A percentile compares a stretch with the other conserved stretches of the same genome.
Evolutionary conservation across 2,797 vertebrate genomes (phyloP).

Genomic region (Hozukius guyotensis): DNA sequence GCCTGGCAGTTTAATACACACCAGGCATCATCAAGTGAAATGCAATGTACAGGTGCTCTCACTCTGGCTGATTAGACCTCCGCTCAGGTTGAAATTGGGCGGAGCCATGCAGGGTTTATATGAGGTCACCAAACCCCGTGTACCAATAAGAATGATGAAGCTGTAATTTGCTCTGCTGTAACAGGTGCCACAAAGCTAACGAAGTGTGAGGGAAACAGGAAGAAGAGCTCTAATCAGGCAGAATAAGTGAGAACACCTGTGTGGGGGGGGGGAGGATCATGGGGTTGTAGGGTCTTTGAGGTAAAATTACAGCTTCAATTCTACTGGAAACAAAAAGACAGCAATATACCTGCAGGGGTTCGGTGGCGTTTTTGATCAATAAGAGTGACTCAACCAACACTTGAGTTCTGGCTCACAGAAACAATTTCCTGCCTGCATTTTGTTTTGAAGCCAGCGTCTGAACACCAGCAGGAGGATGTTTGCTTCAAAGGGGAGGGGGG

Average conservation of each 20-base stretch:
- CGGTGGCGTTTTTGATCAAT: conserved; percentile 40
- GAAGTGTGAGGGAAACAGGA: not conserved
- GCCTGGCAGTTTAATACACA: too few relatives aligned
- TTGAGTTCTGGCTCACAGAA: conserved; percentile 39
- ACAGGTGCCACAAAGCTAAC: not conserved
- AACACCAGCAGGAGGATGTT: conserved; percentile 25
- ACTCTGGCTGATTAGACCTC: too few relatives aligned
- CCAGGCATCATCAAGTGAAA: too few relatives aligned
- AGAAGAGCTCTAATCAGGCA: not conserved
- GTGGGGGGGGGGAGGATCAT: not conserved
- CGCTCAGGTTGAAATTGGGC: too few relatives aligned
- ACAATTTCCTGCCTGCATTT: conserved; percentile 40
- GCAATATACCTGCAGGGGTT: conserved; percentile 13
- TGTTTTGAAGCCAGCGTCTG: conserved; percentile 20
- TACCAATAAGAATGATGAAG: not conserved
- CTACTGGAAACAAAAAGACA: conserved; percentile 16
- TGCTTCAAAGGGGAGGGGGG: conserved; percentile 8
- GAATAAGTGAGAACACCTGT: conserved; percentile 20
- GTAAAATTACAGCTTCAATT: conserved; percentile 24
- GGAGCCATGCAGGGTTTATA: too few relatives aligned
- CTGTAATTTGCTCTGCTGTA: not conserved
- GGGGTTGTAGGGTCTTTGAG: conserved; percentile 7
- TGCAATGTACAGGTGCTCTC: too few relatives aligned
- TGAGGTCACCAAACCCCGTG: not conserved
- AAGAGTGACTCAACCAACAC: conserved; percentile 23